Evolutionary conservation across 2,113 vertebrate genomes (phyloP).

Genomic region (Acanthisitta chloris): DNA sequence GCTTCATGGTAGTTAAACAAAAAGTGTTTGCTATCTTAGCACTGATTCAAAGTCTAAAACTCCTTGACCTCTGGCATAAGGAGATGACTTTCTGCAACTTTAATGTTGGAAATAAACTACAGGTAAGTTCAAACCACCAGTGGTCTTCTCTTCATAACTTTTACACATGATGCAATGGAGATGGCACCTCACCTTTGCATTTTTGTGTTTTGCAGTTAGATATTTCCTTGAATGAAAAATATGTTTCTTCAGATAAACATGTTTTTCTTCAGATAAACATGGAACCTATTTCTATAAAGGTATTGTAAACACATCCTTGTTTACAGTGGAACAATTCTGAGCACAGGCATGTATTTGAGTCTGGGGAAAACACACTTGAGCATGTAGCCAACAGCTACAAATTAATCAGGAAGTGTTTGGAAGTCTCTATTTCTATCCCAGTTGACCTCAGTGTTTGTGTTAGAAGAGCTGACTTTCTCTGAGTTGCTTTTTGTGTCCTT

Average conservation of each 20-base stretch:
- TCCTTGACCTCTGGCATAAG: background rate
- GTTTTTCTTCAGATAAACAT: background rate
- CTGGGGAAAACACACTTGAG: background rate
- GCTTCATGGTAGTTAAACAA: background rate
- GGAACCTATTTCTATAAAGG: background rate
- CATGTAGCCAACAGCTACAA: background rate
- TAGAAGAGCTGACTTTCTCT: background rate
- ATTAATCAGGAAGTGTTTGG: background rate
- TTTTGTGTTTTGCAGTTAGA: background rate
- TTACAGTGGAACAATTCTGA: background rate
- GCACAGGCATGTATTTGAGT: background rate
- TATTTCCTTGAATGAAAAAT: background rate
- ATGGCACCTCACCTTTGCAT: fast-evolving
- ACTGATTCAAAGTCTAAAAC: background rate
- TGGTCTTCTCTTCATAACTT: background rate
- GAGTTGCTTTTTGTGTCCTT: background rate
- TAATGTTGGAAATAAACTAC: background rate
- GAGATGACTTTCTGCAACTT: background rate
- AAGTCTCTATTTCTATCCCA: background rate
- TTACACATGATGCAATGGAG: background rate
- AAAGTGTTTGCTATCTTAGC: background rate
- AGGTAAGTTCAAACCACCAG: background rate
- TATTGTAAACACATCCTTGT: background rate
- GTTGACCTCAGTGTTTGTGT: background rate
- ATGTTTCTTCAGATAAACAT: background rate